Base-by-base conservation (phyloP, 2,888 invertebrate species). In the Cerceris rybyensis region DNA sequence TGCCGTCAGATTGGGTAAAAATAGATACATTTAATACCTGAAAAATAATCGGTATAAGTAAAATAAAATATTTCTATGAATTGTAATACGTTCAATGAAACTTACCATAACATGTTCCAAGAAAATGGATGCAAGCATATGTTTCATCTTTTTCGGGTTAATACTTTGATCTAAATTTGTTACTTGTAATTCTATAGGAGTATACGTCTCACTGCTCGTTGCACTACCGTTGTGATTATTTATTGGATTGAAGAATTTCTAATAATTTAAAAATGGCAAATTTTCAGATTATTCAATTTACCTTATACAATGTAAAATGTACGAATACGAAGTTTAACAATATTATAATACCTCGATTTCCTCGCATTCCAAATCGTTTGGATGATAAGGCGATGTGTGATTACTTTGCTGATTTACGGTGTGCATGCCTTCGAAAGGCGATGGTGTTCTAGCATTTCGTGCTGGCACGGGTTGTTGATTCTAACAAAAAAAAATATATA, bases 81-180 rank as follows among this genome's bases (percentile, higher is more conserved):
- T 9, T 9, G 11, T 7, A 7, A 49, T 28, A 50, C 8, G 49
- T 7, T 28, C 13, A 4, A 28, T 28, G 28, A 28, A 28, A 42
- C 91, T 91, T 91, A 95, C 95, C 94, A 94, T 94, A 6, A 95
- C 94, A 88, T 95, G 94, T 86, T 96, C 95, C 88, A 94, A 94
- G 86, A 96, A 95, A 78, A 95, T 93, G 42, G 94, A 93, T 60
- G 93, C 93, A 14, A 96, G 93, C 78, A 95, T 93, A 80, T 94
- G 94, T 87, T 94, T 94, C 93, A 96, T 94, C 84, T 96, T 95
- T 78, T 94, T 94, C 0, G 94, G 93, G 88, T 95, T 95, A 83
- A 96, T 95, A 80, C 94, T 95, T 85, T 95, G 95, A 92, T 96
- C 96, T 81, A 96, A 93, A 92, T 96, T 96, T 13, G 95, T 95